Evolutionary conservation across 2,888 invertebrate species (phyloP).

Genomic region (Eurytoma adleriae): DNA sequence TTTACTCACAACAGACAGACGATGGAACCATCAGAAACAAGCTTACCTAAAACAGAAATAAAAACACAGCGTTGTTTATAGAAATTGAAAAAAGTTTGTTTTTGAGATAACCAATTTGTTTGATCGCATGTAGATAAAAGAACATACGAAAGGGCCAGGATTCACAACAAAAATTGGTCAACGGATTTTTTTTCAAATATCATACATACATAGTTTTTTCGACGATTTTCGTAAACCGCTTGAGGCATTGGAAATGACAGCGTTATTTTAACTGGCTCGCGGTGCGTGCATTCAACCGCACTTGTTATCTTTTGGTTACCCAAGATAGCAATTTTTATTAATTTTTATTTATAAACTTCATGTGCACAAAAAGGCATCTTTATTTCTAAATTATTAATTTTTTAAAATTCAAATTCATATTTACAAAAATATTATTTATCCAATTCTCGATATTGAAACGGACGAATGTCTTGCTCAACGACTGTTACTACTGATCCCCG

Average conservation of each 20-base stretch:
- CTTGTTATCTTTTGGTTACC: constrained; percentile 48
- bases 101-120: background rate
- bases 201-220: constrained; percentile 39
- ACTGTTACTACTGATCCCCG: too few species aligned
- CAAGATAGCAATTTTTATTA: constrained; percentile 41
- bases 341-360: too few species aligned
- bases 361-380: too few species aligned
- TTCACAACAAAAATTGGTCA: constrained; percentile 28
- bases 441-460: too few species aligned
- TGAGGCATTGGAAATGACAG: constrained; percentile 50
- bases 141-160: constrained; percentile 3
- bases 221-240: constrained; percentile 55
- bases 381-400: too few species aligned
- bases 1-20: too few species aligned
- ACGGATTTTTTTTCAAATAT: constrained; percentile 34
- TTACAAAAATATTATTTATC: too few species aligned
- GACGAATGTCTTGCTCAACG: too few species aligned
- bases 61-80: too few species aligned
- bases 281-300: constrained; percentile 46
- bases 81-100: background rate
- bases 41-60: too few species aligned
- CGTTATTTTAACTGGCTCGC: constrained; percentile 55
- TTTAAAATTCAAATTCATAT: too few species aligned
- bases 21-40: too few species aligned
- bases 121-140: constrained; percentile 12